Evolutionary conservation across 2,888 invertebrate genomes (phyloP), one percentile per base, ranked within the genome.

Genomic region (Clunio marinus): DNA sequence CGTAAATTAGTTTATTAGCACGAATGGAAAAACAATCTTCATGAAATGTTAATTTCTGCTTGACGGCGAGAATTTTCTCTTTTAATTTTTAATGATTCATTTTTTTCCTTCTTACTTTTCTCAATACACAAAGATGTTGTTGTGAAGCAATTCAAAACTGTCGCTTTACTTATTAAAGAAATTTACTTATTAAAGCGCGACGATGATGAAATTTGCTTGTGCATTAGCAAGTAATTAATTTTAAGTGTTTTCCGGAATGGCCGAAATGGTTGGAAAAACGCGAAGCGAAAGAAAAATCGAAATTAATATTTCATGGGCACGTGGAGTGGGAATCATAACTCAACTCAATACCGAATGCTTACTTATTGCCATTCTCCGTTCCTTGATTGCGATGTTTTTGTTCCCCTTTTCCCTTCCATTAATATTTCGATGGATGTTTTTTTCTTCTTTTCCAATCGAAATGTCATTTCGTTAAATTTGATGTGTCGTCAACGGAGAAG

Each of bases 391-490:
- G 13, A 32, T 32, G 7, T 32, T 32, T 32, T 32, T 32, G 35
- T 13, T 32, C 7, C 35, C 35, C 13, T n/a, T 22, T 22, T 22
- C 4, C 51, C 51, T 51, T 51, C 7, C 15, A 8, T 66, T 37
- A 63, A 46, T 63, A 46, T 63, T 63, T 28, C 27, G 62, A 22
- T 41, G 28, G 37, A 63, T n/a, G 32, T 7, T 7, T 7, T 32
- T 32, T 4, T 7, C 32, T 59, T 22, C 35, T 32, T 15, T 37
- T 46, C 35, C 46, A 66, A 66, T 55, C 55, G 51, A 51, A 66
- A 66, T 66, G 66, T 46, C 66, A 66, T 35, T 45, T 32, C 66
- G 55, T 66, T 66, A 66, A 66, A 45, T 51, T 55, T 66, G 66
- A 66, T 66, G 66, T 22, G 51, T 22, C 22, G 17, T 13, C 51